Base-by-base conservation (phyloP, 2,797 vertebrate genomes). In the Crocidura indochinensis region DNA sequence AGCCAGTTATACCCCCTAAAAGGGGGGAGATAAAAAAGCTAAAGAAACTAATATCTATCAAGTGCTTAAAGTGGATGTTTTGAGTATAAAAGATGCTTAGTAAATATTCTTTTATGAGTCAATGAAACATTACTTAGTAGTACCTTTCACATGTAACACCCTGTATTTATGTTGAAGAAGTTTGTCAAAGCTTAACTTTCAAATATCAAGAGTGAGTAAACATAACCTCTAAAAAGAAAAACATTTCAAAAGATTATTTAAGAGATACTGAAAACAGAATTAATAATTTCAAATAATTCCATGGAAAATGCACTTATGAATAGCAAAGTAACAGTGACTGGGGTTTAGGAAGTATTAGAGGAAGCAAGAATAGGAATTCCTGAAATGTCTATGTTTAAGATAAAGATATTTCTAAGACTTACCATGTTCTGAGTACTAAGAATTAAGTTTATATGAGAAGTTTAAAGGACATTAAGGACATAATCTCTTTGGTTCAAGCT, bases 1-100 rank as follows among this genome's bases (percentile, higher is more conserved):
- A 11, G 65, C 93, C 64, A 51, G 26, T 62, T 83, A 29, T 38
- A 64, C 31, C 75, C 65, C 31, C n/a, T 85, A 15, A 69, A 79
- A 88, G 49, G 44, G 51, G 64, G 38, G 24, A 3, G 12, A 4
- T 27, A 51, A 51, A 51, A 51, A 15, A 24, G 19, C 10, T 15
- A 69, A 83, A 31, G 8, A 46, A 60, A 20, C 64, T 46, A n/a
- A 3, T 74, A 72, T 56, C n/a, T 78, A 2, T 24, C 64, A 87
- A 67, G 29, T 73, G 1, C 8, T 82, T 76, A 44, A 53, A 60
- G 38, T 22, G 46, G 20, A 38, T 47, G 6, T 49, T 27, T 68
- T 20, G 44, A 15, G 10, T 20, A 65, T 46, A 82, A 20, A n/a
- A 14, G 19, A 10, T 15, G 14, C 27, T 85, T 11, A 2, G 2